phyloP scores from a whole-genome alignment of 2,797 vertebrate species.

The Apodemus agrarius region DNA sequence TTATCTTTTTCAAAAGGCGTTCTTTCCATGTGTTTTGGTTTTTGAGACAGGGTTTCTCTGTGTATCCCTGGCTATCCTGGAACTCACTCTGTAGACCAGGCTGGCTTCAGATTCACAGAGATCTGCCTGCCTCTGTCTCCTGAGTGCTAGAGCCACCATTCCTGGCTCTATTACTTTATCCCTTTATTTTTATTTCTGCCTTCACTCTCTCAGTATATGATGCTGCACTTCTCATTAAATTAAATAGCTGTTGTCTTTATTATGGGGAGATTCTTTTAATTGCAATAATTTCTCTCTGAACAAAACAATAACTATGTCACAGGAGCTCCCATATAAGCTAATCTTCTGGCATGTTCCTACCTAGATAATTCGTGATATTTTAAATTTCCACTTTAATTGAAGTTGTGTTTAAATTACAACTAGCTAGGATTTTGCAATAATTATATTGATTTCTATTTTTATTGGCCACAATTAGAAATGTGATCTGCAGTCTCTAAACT shows the following conservation, averaged over 20 bases:
- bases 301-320: not conserved
- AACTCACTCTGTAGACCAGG: not conserved
- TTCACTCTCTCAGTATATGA: constrained; percentile 23
- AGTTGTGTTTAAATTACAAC: constrained; percentile 57
- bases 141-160: not conserved
- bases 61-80: not conserved
- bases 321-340: not conserved
- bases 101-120: not conserved
- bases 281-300: constrained; percentile 47
- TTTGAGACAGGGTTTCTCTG: not conserved
- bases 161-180: not conserved
- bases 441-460: constrained; percentile 56
- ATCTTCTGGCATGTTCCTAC: constrained; percentile 39
- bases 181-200: not conserved
- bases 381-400: constrained; percentile 55
- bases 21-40: not conserved
- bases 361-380: constrained; percentile 20
- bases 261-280: constrained; percentile 3
- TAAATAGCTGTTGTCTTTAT: constrained; percentile 24
- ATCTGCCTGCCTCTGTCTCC: not conserved
- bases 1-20: not conserved
- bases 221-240: not conserved
- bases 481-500: constrained; percentile 11
- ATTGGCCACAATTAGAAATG: constrained; percentile 58
- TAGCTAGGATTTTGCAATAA: constrained; percentile 33